These are phyloP conservation scores for Coreius guichenoti DNA, from an alignment of 2,797 vertebrate species.

Conservation along the genomic window DNA sequence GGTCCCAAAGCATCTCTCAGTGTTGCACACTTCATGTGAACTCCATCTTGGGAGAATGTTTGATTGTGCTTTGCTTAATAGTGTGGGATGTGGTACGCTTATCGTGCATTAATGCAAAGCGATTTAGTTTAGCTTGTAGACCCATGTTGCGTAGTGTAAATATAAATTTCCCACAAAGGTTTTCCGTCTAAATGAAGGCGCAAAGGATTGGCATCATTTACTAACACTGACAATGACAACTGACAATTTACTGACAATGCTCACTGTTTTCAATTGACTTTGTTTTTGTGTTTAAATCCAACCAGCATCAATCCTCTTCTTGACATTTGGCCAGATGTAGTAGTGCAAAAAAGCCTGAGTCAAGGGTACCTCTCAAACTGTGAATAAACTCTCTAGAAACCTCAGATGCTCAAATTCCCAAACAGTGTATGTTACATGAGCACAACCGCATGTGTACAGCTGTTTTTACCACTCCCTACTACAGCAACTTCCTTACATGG, in stretches of 20 bases:
- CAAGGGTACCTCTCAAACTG: slow-evolving; percentile 7
- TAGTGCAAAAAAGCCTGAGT: slow-evolving; percentile 19
- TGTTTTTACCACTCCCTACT: slow-evolving; percentile 27
- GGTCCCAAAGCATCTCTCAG: background rate
- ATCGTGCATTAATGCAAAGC: background rate
- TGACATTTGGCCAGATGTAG: slow-evolving; percentile 18
- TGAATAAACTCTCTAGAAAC: slow-evolving; percentile 22
- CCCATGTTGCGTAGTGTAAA: background rate
- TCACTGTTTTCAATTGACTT: background rate
- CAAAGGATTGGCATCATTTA: background rate
- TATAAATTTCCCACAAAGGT: background rate
- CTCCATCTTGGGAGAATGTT: background rate
- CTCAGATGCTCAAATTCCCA: slow-evolving; percentile 36
- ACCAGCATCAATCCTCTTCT: background rate
- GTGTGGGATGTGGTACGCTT: background rate
- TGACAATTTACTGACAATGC: too few relatives aligned
- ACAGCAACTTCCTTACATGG: slow-evolving; percentile 26
- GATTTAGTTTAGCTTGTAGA: background rate
- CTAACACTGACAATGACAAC: too few relatives aligned
- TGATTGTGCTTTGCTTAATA: background rate
- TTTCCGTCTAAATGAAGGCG: background rate
- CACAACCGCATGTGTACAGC: slow-evolving; percentile 1
- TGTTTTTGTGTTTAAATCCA: slow-evolving; percentile 6
- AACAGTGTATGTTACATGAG: slow-evolving; percentile 44
- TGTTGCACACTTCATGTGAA: background rate